Percentiles rank a stretch among this genome's conserved stretches.
Evolutionary conservation across 2,113 vertebrate species (phyloP).

Genomic region (Apistogramma diplotaenia): DNA sequence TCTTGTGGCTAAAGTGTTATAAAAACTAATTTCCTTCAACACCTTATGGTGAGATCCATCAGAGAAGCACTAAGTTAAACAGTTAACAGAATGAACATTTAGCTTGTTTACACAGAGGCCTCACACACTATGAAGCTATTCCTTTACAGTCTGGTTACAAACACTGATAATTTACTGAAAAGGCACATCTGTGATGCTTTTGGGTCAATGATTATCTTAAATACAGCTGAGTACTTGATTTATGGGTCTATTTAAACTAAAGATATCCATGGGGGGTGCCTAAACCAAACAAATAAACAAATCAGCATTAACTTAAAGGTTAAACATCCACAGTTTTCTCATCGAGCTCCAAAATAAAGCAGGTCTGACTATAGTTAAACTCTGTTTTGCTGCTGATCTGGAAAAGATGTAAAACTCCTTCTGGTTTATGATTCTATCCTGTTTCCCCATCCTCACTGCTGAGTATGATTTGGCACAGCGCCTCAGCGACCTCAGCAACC

Average conservation of each 20-base stretch:
- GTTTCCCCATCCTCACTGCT: not conserved
- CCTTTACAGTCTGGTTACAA: not conserved
- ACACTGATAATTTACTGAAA: not conserved
- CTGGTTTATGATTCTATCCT: not conserved
- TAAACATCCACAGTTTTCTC: not conserved
- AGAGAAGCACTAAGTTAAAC: not conserved
- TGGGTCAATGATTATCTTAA: not conserved
- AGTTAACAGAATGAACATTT: not conserved
- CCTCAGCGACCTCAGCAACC: not conserved
- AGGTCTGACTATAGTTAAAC: not conserved
- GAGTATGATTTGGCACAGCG: not conserved
- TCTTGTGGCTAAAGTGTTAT: not conserved
- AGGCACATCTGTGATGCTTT: not conserved
- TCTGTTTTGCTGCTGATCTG: not conserved
- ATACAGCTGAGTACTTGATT: not conserved
- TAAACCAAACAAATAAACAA: not conserved
- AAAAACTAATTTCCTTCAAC: not conserved
- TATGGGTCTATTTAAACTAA: not conserved
- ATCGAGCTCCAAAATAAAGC: not conserved
- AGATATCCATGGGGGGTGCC: not conserved
- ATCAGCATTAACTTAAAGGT: too few species aligned
- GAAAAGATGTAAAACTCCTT: not conserved
- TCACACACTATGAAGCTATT: not conserved
- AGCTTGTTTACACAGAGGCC: slow-evolving; percentile 5
- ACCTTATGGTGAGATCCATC: not conserved